Percentiles rank a stretch among this genome's conserved stretches.
These are phyloP conservation scores for Lysandra coridon DNA, from an alignment of 2,888 invertebrate species.

Conservation along the genomic window DNA sequence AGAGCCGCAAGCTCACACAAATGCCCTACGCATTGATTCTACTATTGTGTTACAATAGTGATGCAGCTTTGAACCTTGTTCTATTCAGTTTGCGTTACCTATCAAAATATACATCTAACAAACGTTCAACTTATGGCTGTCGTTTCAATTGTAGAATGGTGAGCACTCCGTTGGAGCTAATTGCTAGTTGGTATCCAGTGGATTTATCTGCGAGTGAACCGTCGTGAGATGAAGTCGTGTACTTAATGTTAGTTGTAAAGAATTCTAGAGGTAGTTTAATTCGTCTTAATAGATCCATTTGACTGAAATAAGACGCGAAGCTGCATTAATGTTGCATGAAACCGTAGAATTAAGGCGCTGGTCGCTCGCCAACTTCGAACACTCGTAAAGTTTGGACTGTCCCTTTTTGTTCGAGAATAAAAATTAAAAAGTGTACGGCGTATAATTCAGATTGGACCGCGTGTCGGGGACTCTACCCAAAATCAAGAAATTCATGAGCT, in stretches of 20 bases:
- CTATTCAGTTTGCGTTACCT: neutral
- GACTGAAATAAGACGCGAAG: too few species aligned
- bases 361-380: slow-evolving; percentile 44
- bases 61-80: neutral
- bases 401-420: slow-evolving; percentile 43
- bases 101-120: neutral
- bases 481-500: neutral
- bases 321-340: neutral
- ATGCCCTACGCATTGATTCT: neutral
- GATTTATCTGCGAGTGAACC: too few species aligned
- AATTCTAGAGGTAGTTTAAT: too few species aligned
- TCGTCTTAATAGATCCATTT: too few species aligned
- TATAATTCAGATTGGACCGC: slow-evolving; percentile 39
- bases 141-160: too few species aligned
- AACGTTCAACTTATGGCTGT: too few species aligned
- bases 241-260: too few species aligned
- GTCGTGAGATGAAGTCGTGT: too few species aligned
- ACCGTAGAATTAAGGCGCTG: slow-evolving; percentile 15
- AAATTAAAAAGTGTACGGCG: slow-evolving; percentile 44
- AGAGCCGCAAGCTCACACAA: neutral
- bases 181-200: too few species aligned
- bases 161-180: too few species aligned
- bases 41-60: neutral
- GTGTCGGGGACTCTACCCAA: neutral
- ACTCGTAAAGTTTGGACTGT: slow-evolving; percentile 46